These are phyloP conservation scores for Desmophyllum pertusum DNA, from an alignment of 92 coral and sea anemone genomes.

Conservation along the genomic window DNA sequence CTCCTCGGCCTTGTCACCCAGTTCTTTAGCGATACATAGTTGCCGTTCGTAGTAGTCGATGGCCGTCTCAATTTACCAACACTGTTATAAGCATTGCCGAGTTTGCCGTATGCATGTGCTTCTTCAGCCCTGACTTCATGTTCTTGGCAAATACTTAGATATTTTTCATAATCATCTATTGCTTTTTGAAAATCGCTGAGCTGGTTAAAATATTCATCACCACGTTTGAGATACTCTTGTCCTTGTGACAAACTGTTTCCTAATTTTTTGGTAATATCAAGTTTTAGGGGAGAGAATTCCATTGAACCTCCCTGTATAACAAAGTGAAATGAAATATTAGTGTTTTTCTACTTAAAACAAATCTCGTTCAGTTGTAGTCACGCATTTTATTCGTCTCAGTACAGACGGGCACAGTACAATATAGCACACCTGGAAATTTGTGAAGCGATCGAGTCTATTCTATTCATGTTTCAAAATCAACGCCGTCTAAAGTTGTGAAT, in stretches of 20 bases:
- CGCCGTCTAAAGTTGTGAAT: no score
- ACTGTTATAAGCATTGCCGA: neutral
- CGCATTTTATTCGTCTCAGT: no score
- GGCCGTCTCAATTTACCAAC: neutral
- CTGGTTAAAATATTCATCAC: neutral
- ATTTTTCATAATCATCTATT: neutral
- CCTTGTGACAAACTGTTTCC: neutral
- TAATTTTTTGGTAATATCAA: neutral
- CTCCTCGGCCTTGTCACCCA: neutral
- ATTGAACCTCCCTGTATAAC: neutral
- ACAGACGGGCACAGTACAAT: no score
- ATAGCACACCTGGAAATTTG: no score
- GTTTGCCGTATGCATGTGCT: neutral
- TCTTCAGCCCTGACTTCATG: neutral
- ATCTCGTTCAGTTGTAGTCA: no score
- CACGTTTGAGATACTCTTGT: neutral
- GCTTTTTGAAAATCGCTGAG: neutral
- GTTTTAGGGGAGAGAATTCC: neutral
- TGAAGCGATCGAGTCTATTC: no score
- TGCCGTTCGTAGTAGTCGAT: neutral
- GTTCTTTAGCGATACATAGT: neutral
- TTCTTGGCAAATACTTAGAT: neutral
- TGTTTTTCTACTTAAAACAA: no score
- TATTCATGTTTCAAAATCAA: no score
- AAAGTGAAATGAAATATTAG: neutral